Conservation (phyloP, 2,113 vertebrate genomes). For the Phalacrocorax aristotelis region DNA sequence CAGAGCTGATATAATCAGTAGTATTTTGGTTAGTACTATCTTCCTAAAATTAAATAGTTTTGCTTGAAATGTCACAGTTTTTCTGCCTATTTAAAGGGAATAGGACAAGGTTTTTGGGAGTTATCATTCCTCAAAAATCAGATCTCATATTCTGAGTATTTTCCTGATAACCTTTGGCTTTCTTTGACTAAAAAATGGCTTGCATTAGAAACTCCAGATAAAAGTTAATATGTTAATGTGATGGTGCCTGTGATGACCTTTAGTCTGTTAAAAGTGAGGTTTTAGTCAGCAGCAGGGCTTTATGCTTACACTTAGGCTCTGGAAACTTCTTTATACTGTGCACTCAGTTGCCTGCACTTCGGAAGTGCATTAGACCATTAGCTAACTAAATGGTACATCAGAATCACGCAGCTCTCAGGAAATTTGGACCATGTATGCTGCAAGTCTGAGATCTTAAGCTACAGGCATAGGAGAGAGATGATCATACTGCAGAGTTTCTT, state of each 20-base stretch:
- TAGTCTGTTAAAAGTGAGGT: background rate
- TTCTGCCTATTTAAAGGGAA: background rate
- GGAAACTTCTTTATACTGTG: background rate
- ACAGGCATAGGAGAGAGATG: background rate
- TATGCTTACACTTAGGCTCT: background rate
- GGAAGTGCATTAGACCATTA: background rate
- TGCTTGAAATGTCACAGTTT: background rate
- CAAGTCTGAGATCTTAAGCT: background rate
- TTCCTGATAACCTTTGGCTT: background rate
- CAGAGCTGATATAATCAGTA: background rate
- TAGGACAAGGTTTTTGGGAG: background rate
- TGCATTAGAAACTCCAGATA: background rate
- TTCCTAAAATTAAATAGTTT: background rate
- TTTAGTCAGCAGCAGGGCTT: background rate
- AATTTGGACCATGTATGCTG: background rate
- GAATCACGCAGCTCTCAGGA: background rate
- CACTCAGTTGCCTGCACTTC: background rate
- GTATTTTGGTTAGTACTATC: background rate
- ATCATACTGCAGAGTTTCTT: background rate
- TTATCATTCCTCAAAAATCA: background rate
- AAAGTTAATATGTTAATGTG: background rate
- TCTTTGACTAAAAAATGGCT: background rate
- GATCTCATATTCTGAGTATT: background rate
- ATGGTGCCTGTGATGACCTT: background rate
- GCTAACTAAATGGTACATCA: background rate